Evolutionary conservation across 2,888 invertebrate species (phyloP), one percentile per base, ranked within the genome.

Genomic region (Acronicta alni): DNA sequence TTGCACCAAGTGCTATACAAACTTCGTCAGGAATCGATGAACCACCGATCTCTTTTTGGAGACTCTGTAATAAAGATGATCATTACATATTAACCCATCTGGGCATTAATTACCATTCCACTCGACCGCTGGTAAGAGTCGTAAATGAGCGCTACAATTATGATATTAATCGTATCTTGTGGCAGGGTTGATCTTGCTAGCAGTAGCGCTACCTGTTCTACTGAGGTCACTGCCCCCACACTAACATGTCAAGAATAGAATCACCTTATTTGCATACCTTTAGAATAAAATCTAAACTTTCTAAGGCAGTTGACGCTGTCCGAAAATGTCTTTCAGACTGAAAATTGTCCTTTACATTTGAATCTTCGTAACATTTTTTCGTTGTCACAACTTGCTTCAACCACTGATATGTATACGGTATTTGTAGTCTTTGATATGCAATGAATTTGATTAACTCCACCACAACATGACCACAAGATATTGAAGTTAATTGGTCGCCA

Each of bases 401-500:
- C 91, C 94, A 94, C 63, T 92, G 91, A 66, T 94, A 95, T 0
- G 88, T 85, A 67, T 94, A 95, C 0, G 95, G 95, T 77, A 94
- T 94, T 83, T 94, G 95, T 39, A 95, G 84, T 81, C 95, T 94
- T 82, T 95, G 95, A 86, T 95, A 95, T 0, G 93, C 86, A 42
- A 95, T 84, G 72, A 94, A 94, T 82, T 95, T 95, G 42, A 95
- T 86, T 62, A 96, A 79, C 86, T 95, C 95, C 20, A 93, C 94
- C 46, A 96, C 87, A 45, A 95, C 84, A 66, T 94, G 92, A 5
- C 95, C 95, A 84, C 95, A 95, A 16, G 95, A 94, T 79, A 93
- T 90, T 35, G 95, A 89, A 35, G 95, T 95, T 72, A 95, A 80
- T 76, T 95, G 89, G 74, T 95, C 94, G 42, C 92, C 92, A 59